Conservation (phyloP, 2,888 invertebrate genomes). For the Himalopsyche japonica region DNA sequence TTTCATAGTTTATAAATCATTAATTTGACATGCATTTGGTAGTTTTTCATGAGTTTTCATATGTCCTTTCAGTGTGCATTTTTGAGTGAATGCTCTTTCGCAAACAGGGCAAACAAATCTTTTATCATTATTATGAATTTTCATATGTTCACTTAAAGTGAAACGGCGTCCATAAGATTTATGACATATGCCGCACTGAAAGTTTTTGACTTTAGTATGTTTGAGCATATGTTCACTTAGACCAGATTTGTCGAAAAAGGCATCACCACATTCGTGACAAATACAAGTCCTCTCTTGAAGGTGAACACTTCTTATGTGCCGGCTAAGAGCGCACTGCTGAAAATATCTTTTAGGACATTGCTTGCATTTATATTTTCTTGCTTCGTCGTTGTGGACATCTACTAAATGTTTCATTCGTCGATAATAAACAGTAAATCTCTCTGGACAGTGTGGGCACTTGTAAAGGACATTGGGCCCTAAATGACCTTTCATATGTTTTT, state of each 20-base stretch:
- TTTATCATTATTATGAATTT: conserved; percentile 30
- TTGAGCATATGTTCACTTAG: conserved; percentile 31
- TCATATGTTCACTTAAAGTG: conserved; percentile 28
- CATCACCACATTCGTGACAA: conserved; percentile 23
- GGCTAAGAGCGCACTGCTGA: conserved; percentile 11
- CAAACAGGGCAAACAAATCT: conserved; percentile 27
- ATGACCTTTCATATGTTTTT: conserved; percentile 26
- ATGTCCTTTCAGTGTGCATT: conserved; percentile 27
- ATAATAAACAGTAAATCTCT: conserved; percentile 52
- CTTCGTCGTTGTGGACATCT: conserved; percentile 44
- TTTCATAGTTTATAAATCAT: not conserved
- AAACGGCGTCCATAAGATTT: conserved; percentile 22
- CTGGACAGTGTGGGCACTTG: conserved; percentile 50
- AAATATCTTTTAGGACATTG: conserved; percentile 31
- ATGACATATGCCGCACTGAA: conserved; percentile 27
- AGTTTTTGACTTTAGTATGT: conserved; percentile 28
- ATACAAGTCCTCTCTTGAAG: conserved; percentile 21
- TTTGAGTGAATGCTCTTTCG: conserved; percentile 28
- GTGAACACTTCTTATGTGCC: conserved; percentile 25
- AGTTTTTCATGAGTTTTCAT: conserved; percentile 28
- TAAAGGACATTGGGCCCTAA: conserved; percentile 46
- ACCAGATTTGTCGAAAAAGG: conserved; percentile 23
- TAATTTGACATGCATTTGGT: not conserved
- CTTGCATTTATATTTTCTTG: conserved; percentile 35
- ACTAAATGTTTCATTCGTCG: conserved; percentile 52